Percentiles rank a stretch among this genome's conserved stretches.
Conservation (phyloP, 2,797 vertebrate genomes). For the Danio choprae region DNA sequence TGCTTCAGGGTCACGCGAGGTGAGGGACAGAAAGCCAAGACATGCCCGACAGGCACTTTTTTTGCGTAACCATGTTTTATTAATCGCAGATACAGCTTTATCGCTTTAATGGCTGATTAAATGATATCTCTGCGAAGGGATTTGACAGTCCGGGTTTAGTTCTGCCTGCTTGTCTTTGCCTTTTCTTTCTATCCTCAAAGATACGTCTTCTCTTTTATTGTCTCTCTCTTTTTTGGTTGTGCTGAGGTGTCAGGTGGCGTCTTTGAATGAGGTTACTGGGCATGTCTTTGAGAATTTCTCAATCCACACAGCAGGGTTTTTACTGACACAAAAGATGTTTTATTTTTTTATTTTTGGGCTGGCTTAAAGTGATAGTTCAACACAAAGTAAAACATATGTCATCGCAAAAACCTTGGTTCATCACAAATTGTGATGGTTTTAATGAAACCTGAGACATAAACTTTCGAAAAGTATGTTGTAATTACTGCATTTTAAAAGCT, state of each 20-base stretch:
- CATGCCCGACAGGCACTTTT: conserved; percentile 11
- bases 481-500: too few species aligned
- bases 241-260: not conserved
- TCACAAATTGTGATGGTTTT: too few species aligned
- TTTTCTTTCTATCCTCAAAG: conserved; percentile 9
- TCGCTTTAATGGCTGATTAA: not conserved
- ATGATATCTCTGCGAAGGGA: not conserved
- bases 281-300: conserved; percentile 5
- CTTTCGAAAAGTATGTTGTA: too few species aligned
- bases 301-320: not conserved
- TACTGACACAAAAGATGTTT: not conserved
- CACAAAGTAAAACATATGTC: not conserved
- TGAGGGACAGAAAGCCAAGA: conserved; percentile 20
- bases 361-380: not conserved
- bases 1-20: not conserved
- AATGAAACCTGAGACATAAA: too few species aligned
- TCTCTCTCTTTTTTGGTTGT: not conserved
- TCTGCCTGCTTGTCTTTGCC: not conserved
- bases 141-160: not conserved
- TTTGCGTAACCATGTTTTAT: not conserved
- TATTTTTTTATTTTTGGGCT: not conserved
- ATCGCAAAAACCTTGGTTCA: not conserved
- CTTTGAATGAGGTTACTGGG: not conserved
- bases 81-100: conserved; percentile 4
- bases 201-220: not conserved